Conservation (phyloP, 2,888 invertebrate species). For the Tiphia femorata region DNA sequence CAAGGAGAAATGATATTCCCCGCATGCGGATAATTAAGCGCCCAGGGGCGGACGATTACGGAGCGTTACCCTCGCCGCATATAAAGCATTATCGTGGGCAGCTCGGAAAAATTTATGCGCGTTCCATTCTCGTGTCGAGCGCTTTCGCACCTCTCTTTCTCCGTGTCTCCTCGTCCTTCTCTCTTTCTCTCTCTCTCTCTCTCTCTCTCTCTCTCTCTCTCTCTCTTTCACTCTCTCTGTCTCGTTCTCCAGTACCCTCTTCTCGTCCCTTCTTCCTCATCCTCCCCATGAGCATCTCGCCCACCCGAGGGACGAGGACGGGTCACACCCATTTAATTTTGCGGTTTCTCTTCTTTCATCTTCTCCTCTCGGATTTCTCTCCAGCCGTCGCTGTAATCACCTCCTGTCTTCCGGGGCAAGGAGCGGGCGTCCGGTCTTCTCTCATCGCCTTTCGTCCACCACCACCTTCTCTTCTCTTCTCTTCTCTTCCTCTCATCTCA, state of each 20-base stretch:
- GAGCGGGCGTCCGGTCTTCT: too few relatives aligned
- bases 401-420: conserved; percentile 8
- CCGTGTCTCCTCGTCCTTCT: not conserved
- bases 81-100: too few relatives aligned
- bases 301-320: conserved; percentile 45
- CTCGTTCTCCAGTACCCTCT: not conserved
- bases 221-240: not conserved
- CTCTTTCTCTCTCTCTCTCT: not conserved
- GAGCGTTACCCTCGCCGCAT: too few relatives aligned
- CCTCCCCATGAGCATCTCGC: conserved; percentile 42
- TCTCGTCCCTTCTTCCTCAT: conserved; percentile 16
- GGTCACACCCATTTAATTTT: conserved; percentile 58
- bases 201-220: not conserved
- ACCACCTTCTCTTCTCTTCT: conserved; percentile 15
- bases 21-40: too few relatives aligned
- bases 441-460: too few relatives aligned
- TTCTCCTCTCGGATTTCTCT: conserved; percentile 26
- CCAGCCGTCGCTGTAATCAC: conserved; percentile 29
- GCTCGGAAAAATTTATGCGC: too few relatives aligned
- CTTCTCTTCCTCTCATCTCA: not conserved
- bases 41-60: too few relatives aligned
- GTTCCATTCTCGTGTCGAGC: too few relatives aligned
- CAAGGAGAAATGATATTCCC: too few relatives aligned
- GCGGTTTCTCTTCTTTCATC: conserved; percentile 46
- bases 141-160: too few relatives aligned